A percentile compares a stretch with the other conserved stretches of the same genome.
These are phyloP conservation scores for Pocillopora grandis DNA, from an alignment of 92 coral and sea anemone species.

Conservation along the genomic window DNA sequence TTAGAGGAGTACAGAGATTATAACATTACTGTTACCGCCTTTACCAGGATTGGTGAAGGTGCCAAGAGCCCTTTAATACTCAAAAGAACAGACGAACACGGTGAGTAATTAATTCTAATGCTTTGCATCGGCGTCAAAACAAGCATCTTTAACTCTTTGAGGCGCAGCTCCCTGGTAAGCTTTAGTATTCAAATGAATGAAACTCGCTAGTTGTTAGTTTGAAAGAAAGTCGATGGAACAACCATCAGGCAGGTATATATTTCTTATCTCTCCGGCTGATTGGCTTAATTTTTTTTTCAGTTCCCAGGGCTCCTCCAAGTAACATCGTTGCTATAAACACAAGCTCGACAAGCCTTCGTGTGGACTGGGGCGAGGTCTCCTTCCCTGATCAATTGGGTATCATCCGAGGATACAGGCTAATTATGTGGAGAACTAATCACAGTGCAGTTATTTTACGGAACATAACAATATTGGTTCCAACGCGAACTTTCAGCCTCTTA, in stretches of 20 bases:
- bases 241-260: not conserved
- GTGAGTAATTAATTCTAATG: constrained; percentile 25
- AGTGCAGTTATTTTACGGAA: constrained; percentile 26
- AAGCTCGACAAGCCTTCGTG: constrained; percentile 68
- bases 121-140: no score
- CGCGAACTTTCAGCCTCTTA: constrained; percentile 23
- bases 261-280: not conserved
- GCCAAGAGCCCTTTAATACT: constrained; percentile 25
- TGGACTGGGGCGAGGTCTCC: constrained; percentile 76
- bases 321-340: constrained; percentile 50
- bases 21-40: constrained; percentile 64
- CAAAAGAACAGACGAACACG: constrained; percentile 65
- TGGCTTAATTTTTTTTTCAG: constrained; percentile 25
- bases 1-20: constrained; percentile 61
- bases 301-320: constrained; percentile 73
- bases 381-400: constrained; percentile 62
- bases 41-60: constrained; percentile 66
- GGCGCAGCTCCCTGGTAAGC: no score
- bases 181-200: no score
- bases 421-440: constrained; percentile 26
- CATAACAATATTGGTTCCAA: constrained; percentile 24
- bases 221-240: not conserved
- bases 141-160: no score
- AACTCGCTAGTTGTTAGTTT: no score
- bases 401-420: constrained; percentile 65